Conservation (phyloP, 2,888 invertebrate genomes). For the Cephus spinipes region DNA sequence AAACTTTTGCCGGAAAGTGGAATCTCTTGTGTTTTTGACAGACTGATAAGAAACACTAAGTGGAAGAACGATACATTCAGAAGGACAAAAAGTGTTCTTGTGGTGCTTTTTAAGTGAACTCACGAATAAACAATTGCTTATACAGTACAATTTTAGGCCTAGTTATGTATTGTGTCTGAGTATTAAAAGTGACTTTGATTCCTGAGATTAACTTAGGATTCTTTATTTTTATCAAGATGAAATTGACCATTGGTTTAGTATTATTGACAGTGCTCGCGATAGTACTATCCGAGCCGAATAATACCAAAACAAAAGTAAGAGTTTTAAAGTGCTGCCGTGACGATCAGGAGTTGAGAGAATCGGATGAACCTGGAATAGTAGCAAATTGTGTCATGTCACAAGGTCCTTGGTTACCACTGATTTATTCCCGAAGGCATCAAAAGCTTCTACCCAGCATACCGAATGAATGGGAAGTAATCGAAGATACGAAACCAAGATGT, state of each 20-base stretch:
- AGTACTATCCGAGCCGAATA: background rate
- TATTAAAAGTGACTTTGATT: background rate
- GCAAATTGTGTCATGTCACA: conserved; percentile 52
- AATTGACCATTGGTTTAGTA: background rate
- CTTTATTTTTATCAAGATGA: background rate
- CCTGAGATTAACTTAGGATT: background rate
- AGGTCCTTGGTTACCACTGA: conserved; percentile 70
- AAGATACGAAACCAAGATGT: conserved; percentile 62
- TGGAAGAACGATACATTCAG: background rate
- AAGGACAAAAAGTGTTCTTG: background rate
- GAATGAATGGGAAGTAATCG: conserved; percentile 67
- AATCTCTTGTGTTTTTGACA: background rate
- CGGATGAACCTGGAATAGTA: conserved; percentile 43
- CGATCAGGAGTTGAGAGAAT: conserved; percentile 67
- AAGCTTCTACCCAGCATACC: conserved; percentile 68
- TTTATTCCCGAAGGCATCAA: conserved; percentile 70
- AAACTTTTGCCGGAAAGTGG: background rate
- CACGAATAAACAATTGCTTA: background rate
- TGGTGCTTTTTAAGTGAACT: background rate
- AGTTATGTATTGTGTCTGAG: background rate
- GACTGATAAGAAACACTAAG: background rate
- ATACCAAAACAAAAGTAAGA: conserved; percentile 41
- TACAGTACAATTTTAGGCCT: background rate
- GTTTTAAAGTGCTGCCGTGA: conserved; percentile 71
- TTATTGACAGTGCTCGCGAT: background rate